These are phyloP conservation scores for Brenthis hecate DNA, from an alignment of 2,888 invertebrate species.

Conservation along the genomic window DNA sequence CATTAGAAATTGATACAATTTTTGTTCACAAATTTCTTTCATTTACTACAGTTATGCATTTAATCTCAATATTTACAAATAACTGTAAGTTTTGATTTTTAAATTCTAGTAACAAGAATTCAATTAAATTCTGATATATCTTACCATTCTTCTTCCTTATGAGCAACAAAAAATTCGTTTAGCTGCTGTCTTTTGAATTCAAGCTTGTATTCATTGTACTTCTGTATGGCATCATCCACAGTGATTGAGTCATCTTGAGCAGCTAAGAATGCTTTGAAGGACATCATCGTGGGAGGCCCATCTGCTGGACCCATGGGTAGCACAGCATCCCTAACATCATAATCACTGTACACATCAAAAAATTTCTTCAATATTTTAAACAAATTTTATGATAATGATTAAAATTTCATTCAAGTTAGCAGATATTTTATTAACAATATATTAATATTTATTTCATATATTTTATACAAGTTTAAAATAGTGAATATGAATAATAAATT, in stretches of 20 bases:
- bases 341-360: constrained; percentile 27
- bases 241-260: constrained; percentile 99
- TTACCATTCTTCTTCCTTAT: constrained; percentile 99
- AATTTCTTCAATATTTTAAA: constrained; percentile 10
- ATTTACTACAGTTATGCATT: constrained; percentile 7
- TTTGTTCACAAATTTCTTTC: neutral
- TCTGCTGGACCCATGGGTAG: constrained; percentile 76
- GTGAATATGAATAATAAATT: too few relatives aligned
- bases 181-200: constrained; percentile 98
- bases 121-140: neutral
- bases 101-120: neutral
- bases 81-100: neutral
- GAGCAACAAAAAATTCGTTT: constrained; percentile 98
- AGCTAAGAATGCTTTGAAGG: constrained; percentile 97
- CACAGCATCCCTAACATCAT: constrained; percentile 74
- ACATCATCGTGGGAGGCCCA: constrained; percentile 97
- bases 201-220: constrained; percentile 98
- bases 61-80: neutral
- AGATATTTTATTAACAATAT: neutral
- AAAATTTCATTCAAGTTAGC: neutral
- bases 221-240: constrained; percentile 96
- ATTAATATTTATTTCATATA: too few relatives aligned
- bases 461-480: too few relatives aligned
- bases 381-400: constrained; percentile 11
- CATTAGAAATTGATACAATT: constrained; percentile 7